phyloP scores from a whole-genome alignment of 1,140 invertebrate genomes.

The Uloborus diversus region DNA sequence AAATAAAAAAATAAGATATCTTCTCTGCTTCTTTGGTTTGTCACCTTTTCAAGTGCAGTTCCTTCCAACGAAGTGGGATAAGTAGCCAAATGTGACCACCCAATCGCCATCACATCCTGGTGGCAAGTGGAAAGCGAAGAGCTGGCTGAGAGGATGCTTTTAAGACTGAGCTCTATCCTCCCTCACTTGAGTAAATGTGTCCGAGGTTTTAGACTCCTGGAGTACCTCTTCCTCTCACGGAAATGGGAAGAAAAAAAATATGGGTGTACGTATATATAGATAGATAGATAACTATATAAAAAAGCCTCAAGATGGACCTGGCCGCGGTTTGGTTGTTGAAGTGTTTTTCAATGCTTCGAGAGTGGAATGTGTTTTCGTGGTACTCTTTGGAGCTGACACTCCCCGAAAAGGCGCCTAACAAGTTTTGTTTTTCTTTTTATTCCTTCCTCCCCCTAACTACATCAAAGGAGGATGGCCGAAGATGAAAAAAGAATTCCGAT shows the following conservation, averaged over 20 bases:
- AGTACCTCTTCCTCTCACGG: conserved; percentile 46
- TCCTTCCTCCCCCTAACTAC: not conserved
- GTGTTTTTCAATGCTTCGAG: conserved; percentile 50
- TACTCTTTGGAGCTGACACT: conserved; percentile 45
- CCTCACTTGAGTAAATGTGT: conserved; percentile 55
- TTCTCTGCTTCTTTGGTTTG: too few species aligned
- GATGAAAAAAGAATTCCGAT: too few species aligned
- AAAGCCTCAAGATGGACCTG: conserved; percentile 17
- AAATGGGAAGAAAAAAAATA: conserved; percentile 17
- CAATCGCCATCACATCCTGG: conserved; percentile 15
- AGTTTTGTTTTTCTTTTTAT: conserved; percentile 2
- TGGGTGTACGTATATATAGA: too few species aligned
- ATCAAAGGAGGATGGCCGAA: not conserved
- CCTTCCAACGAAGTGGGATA: not conserved
- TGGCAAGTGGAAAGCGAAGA: conserved; percentile 44
- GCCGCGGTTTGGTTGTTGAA: conserved; percentile 42
- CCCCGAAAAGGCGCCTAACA: conserved; percentile 11
- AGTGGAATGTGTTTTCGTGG: conserved; percentile 49
- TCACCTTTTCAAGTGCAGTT: too few species aligned
- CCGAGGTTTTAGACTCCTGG: conserved; percentile 44
- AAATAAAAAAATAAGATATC: too few species aligned
- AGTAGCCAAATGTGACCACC: conserved; percentile 13
- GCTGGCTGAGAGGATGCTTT: conserved; percentile 49
- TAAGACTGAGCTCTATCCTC: conserved; percentile 35
- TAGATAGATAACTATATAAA: too few species aligned